phyloP scores from a whole-genome alignment of 1,140 invertebrate species.

The Drosophila kurseongensis region DNA sequence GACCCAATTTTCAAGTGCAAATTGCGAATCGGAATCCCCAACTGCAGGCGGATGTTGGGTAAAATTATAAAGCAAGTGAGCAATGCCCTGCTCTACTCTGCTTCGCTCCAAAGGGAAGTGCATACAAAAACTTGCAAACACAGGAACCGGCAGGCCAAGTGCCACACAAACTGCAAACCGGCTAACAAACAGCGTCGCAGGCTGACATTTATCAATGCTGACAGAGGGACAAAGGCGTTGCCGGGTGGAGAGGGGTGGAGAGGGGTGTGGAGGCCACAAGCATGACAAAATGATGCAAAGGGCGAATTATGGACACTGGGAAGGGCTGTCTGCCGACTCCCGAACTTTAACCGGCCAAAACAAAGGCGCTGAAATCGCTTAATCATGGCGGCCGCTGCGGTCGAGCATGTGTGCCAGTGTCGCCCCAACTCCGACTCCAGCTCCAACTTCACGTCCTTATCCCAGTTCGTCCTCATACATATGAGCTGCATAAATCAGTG shows the following conservation, averaged over 20 bases:
- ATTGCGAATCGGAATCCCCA: constrained; percentile 58
- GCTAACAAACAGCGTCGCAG: constrained; percentile 59
- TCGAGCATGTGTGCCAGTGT: constrained; percentile 65
- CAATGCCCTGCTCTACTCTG: not conserved
- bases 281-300: constrained; percentile 79
- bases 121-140: constrained; percentile 61
- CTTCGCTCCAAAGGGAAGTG: constrained; percentile 19
- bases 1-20: constrained; percentile 82
- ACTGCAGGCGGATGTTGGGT: constrained; percentile 69
- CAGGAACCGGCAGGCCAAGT: constrained; percentile 49
- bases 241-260: not conserved
- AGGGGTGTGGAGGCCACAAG: constrained; percentile 26
- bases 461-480: constrained; percentile 1
- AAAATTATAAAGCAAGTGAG: constrained; percentile 65
- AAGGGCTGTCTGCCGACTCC: not conserved
- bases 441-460: not conserved
- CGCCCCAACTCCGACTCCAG: not conserved
- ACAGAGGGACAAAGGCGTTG: constrained; percentile 72
- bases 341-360: constrained; percentile 58
- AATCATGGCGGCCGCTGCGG: constrained; percentile 74
- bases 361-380: constrained; percentile 81
- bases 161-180: constrained; percentile 52
- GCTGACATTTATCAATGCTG: constrained; percentile 79
- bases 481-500: constrained; percentile 73
- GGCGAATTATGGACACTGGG: constrained; percentile 60